These are phyloP conservation scores for Loriculus beryllinus DNA, from an alignment of 2,797 vertebrate genomes.

Conservation along the genomic window DNA sequence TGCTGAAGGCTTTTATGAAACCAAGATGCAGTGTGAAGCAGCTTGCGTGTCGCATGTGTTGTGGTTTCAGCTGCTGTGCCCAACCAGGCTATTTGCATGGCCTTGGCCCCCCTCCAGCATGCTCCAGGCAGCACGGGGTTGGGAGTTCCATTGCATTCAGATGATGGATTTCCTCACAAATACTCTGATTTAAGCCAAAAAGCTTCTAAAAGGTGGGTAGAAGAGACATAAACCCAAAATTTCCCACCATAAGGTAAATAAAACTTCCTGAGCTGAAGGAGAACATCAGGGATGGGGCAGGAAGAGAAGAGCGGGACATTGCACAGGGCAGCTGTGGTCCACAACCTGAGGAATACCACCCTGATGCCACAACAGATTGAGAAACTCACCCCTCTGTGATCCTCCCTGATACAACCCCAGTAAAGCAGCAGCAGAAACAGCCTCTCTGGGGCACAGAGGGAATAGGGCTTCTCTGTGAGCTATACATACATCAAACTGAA, in stretches of 20 bases:
- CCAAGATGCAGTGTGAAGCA: background rate
- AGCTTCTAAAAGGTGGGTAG: background rate
- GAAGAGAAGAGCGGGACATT: background rate
- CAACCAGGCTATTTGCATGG: accelerated
- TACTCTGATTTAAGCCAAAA: background rate
- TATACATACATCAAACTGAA: background rate
- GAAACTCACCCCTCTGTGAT: background rate
- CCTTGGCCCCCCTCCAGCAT: background rate
- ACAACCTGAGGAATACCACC: accelerated
- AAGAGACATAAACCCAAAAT: background rate
- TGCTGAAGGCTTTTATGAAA: background rate
- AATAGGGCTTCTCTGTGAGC: accelerated
- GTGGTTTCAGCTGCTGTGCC: background rate
- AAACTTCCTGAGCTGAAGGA: background rate
- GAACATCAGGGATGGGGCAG: background rate
- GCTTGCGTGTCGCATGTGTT: accelerated
- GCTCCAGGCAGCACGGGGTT: background rate
- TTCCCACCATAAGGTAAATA: background rate
- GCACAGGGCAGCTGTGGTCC: background rate
- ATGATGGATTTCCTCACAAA: accelerated
- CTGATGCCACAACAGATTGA: background rate
- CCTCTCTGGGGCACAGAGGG: background rate
- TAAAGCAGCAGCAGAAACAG: background rate
- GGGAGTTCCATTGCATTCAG: accelerated
- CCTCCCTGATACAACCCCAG: background rate